Evolutionary conservation across 2,113 vertebrate genomes (phyloP).

Genomic region (Malurus alboscapulatus): DNA sequence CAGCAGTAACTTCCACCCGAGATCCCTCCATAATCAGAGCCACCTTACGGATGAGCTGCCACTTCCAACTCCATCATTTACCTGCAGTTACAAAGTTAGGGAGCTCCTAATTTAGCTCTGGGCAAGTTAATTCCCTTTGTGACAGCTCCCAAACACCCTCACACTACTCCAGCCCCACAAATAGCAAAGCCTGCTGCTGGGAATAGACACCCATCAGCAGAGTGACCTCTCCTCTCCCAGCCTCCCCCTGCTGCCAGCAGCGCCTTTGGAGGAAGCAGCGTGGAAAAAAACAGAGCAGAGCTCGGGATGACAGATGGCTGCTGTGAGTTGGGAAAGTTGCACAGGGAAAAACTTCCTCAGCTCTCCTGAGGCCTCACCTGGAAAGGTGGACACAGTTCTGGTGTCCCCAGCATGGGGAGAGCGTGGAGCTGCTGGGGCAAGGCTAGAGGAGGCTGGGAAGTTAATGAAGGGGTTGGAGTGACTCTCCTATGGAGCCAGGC

Average conservation of each 20-base stretch:
- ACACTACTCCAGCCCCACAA: background rate
- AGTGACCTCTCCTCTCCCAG: background rate
- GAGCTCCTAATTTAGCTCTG: background rate
- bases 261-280: background rate
- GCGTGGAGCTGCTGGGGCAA: background rate
- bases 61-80: background rate
- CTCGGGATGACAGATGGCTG: background rate
- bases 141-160: slow-evolving; percentile 25
- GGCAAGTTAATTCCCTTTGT: background rate
- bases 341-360: background rate
- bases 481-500: background rate
- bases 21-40: background rate
- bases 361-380: background rate
- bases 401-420: accelerated
- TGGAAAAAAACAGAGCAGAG: background rate
- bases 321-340: background rate
- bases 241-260: background rate
- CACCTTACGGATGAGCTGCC: background rate
- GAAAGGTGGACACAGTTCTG: background rate
- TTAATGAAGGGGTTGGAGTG: background rate
- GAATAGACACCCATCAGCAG: background rate
- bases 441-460: background rate
- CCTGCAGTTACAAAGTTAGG: background rate
- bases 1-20: background rate
- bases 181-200: background rate